Percentiles rank a stretch among this genome's conserved stretches.
phyloP scores from a whole-genome alignment of 30 jellyfish, hydroid and myxozoan species.

The Sanderia malayensis region DNA sequence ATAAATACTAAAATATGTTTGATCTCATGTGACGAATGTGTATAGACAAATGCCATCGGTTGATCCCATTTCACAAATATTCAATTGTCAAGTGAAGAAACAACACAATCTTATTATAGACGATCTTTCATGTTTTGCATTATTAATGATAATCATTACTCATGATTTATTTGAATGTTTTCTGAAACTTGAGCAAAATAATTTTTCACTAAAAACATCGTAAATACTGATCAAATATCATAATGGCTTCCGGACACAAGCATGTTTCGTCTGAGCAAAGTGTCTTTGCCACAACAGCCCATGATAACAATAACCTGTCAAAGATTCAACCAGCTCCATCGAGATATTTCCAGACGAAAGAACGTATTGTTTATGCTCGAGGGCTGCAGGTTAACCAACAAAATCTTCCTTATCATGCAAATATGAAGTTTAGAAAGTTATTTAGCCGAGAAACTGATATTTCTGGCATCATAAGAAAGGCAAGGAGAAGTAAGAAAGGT shows the following conservation, averaged over 20 bases:
- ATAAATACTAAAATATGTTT: too few species aligned
- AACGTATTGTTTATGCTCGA: not conserved
- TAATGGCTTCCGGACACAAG: slow-evolving; percentile 2
- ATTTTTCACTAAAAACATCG: not conserved
- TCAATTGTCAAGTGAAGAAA: too few species aligned
- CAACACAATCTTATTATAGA: too few species aligned
- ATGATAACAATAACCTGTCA: not conserved
- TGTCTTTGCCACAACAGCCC: not conserved
- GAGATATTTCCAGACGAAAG: not conserved
- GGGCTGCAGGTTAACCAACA: slow-evolving; percentile 55
- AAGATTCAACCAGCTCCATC: not conserved
- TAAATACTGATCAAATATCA: not conserved
- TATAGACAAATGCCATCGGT: too few species aligned
- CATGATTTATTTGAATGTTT: not conserved
- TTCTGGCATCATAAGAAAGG: slow-evolving; percentile 35
- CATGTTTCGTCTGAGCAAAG: not conserved
- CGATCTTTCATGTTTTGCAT: too few species aligned
- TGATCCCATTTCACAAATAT: too few species aligned
- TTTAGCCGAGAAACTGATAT: slow-evolving; percentile 56
- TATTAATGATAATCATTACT: not conserved
- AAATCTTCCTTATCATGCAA: slow-evolving; percentile 33
- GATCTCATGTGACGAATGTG: too few species aligned
- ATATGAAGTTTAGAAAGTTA: slow-evolving; percentile 52
- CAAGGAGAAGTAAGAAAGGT: slow-evolving; percentile 43
- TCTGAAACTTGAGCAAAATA: not conserved